A percentile compares a stretch with the other conserved stretches of the same genome.
phyloP scores from a whole-genome alignment of 2,888 invertebrate genomes.

The Auanema sp. region DNA sequence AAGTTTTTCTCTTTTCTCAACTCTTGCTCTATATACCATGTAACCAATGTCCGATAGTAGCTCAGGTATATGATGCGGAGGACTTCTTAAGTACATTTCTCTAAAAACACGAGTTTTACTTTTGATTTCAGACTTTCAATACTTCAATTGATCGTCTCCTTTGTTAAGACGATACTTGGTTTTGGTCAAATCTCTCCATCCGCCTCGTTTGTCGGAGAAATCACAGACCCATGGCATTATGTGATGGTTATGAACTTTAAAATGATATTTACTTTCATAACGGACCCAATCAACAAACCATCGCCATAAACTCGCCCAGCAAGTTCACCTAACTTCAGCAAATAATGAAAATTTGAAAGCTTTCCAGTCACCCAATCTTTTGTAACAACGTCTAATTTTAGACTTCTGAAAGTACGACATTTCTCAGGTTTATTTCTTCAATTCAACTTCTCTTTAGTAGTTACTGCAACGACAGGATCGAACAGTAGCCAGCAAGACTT shows the following conservation, averaged over 20 bases:
- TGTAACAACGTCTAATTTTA: slow-evolving; percentile 33
- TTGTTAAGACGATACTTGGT: slow-evolving; percentile 95
- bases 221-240: slow-evolving; percentile 97
- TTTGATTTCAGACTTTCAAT: slow-evolving; percentile 2
- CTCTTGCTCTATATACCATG: slow-evolving; percentile 88
- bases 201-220: slow-evolving; percentile 75
- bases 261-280: slow-evolving; percentile 70
- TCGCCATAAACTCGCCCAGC: slow-evolving; percentile 52
- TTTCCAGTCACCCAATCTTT: slow-evolving; percentile 80
- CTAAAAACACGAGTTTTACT: slow-evolving; percentile 18
- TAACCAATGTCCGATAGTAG: slow-evolving; percentile 94
- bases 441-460: not conserved
- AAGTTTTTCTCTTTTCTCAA: slow-evolving; percentile 76
- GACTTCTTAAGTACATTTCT: slow-evolving; percentile 39
- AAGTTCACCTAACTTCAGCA: slow-evolving; percentile 79
- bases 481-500: slow-evolving; percentile 15
- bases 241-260: slow-evolving; percentile 81
- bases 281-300: not conserved
- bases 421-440: no score
- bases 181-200: slow-evolving; percentile 86
- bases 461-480: slow-evolving; percentile 14
- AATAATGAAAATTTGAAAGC: slow-evolving; percentile 88
- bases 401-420: no score
- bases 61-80: slow-evolving; percentile 90
- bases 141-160: slow-evolving; percentile 89